Evolutionary conservation across 2,113 vertebrate species (phyloP).

Genomic region (western clawed frog (Xenopus tropicalis)): DNA sequence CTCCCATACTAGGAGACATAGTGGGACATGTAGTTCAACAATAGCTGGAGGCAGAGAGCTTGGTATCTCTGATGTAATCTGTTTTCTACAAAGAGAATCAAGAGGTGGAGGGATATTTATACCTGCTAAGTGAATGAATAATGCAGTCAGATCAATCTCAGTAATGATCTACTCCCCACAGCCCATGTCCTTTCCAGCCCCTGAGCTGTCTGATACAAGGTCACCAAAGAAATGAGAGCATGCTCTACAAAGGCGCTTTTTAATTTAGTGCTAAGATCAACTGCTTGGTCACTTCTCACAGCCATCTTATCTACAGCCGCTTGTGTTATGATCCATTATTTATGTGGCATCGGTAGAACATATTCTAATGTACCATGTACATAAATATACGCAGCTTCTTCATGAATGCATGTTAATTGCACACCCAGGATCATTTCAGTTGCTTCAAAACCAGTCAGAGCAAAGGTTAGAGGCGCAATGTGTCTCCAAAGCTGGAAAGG

Average conservation of each 20-base stretch:
- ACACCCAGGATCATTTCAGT: too few relatives aligned
- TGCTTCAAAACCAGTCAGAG: too few relatives aligned
- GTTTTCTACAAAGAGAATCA: constrained; percentile 11
- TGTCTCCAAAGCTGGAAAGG: too few relatives aligned
- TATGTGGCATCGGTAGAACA: too few relatives aligned
- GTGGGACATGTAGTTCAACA: neutral
- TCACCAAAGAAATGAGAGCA: constrained; percentile 14
- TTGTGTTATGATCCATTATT: neutral
- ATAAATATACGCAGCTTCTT: too few relatives aligned
- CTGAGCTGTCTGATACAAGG: constrained; percentile 20
- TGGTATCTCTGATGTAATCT: constrained; percentile 11
- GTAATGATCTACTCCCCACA: constrained; percentile 38
- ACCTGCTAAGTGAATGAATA: constrained; percentile 41
- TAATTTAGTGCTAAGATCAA: too few relatives aligned
- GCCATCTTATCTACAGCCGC: too few relatives aligned
- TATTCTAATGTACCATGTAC: too few relatives aligned
- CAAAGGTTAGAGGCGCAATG: too few relatives aligned
- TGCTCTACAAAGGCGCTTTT: neutral
- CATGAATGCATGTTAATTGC: too few relatives aligned
- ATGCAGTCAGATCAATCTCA: constrained; percentile 40
- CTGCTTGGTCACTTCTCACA: too few relatives aligned
- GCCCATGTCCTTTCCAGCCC: constrained; percentile 36
- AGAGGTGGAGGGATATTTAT: constrained; percentile 32
- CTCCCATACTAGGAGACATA: too few relatives aligned
- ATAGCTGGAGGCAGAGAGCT: neutral